These are phyloP conservation scores for Lasiurus cinereus DNA, from an alignment of 2,113 vertebrate species.

Conservation along the genomic window DNA sequence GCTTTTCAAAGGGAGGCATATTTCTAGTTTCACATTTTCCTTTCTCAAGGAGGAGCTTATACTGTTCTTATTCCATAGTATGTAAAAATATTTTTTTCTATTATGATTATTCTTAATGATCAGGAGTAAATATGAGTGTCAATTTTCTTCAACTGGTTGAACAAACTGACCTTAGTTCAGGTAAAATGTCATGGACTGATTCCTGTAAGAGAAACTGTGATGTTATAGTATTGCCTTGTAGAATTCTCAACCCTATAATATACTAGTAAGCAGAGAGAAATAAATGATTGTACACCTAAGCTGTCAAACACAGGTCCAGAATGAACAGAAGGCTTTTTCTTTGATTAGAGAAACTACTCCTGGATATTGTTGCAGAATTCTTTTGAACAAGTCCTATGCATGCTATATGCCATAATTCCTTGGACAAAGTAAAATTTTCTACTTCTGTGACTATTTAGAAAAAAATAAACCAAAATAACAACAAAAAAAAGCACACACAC, in stretches of 20 bases:
- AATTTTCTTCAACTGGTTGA: background rate
- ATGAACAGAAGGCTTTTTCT: background rate
- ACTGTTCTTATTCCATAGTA: background rate
- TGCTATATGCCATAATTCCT: background rate
- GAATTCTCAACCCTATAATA: background rate
- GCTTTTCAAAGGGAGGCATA: background rate
- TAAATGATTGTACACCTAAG: background rate
- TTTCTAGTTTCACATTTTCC: constrained; percentile 48
- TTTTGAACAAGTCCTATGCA: background rate
- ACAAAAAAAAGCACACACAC: background rate
- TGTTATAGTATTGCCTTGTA: background rate
- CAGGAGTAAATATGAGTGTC: background rate
- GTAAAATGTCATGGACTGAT: background rate
- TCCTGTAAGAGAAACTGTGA: background rate
- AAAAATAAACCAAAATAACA: background rate
- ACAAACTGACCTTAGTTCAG: constrained; percentile 12
- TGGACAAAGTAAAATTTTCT: constrained; percentile 47
- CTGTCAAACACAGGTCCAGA: background rate
- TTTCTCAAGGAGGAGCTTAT: constrained; percentile 18
- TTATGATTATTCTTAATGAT: constrained; percentile 5
- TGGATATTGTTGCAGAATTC: background rate
- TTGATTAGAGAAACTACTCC: background rate
- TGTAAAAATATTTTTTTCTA: background rate
- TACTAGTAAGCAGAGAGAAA: constrained; percentile 28
- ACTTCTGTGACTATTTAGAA: constrained; percentile 23